Conservation (phyloP, 2,888 invertebrate species). For the Loripinus fragilis region DNA sequence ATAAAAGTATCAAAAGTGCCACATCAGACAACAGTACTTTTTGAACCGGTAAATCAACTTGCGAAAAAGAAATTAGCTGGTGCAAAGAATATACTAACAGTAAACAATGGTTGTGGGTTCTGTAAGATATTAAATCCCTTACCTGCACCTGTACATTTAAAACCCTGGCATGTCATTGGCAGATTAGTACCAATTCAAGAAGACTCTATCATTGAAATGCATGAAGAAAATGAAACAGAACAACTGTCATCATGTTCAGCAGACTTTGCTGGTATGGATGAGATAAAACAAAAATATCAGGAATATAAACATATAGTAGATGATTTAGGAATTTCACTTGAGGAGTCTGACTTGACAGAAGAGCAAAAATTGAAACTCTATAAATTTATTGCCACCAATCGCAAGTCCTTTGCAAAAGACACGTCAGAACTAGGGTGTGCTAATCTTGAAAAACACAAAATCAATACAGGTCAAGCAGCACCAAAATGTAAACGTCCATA, state of each 20-base stretch:
- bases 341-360: neutral
- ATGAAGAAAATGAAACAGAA: neutral
- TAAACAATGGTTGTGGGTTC: neutral
- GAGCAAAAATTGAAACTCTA: constrained; percentile 6
- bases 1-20: neutral
- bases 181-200: neutral
- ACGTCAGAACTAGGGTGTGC: constrained; percentile 30
- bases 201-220: neutral
- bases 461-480: constrained; percentile 2
- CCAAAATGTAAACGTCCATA: constrained; percentile 16
- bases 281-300: neutral
- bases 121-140: neutral
- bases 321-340: constrained; percentile 16
- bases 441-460: neutral
- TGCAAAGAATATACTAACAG: neutral
- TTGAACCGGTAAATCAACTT: neutral
- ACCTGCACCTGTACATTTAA: neutral
- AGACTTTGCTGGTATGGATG: neutral
- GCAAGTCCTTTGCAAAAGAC: constrained; percentile 33
- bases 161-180: neutral
- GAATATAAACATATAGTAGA: neutral
- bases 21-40: neutral
- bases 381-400: constrained; percentile 25
- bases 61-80: neutral
- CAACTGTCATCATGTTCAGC: neutral